phyloP scores from a whole-genome alignment of 2,797 vertebrate species.

The Chrosomus eos region DNA sequence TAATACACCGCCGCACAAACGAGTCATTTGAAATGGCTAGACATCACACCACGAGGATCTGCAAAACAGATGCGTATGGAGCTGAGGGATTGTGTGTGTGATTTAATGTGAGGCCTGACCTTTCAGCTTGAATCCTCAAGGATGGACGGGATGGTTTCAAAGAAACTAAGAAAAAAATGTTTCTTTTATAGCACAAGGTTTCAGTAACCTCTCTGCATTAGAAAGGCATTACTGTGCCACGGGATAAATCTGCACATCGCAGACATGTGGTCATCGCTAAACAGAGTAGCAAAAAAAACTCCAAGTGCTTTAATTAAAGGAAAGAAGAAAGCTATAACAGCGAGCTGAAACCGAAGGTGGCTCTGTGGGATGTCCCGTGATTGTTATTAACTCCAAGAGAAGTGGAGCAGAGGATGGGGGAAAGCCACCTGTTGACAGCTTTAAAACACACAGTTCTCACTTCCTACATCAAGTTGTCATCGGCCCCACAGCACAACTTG shows the following conservation, averaged over 20 bases:
- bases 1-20: slow-evolving; percentile 40
- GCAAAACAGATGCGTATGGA: slow-evolving; percentile 24
- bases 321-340: slow-evolving; percentile 61
- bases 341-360: slow-evolving; percentile 62
- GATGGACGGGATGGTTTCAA: slow-evolving; percentile 14
- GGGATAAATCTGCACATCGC: slow-evolving; percentile 22
- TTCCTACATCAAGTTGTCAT: slow-evolving; percentile 71
- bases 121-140: slow-evolving; percentile 24
- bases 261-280: slow-evolving; percentile 64
- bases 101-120: slow-evolving; percentile 32
- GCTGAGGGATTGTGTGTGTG: slow-evolving; percentile 15
- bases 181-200: slow-evolving; percentile 13
- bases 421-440: slow-evolving; percentile 63
- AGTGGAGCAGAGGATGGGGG: not conserved
- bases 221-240: not conserved
- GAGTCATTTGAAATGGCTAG: slow-evolving; percentile 47
- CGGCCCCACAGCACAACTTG: slow-evolving; percentile 50
- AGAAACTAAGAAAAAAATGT: not conserved
- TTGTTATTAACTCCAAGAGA: slow-evolving; percentile 63
- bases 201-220: slow-evolving; percentile 13
- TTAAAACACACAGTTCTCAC: slow-evolving; percentile 62
- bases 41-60: slow-evolving; percentile 60
- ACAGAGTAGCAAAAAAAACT: slow-evolving; percentile 50
- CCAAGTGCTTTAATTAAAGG: slow-evolving; percentile 58
- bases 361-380: slow-evolving; percentile 57